Evolutionary conservation across 2,113 vertebrate species (phyloP).

Genomic region (cat (Felis catus)): DNA sequence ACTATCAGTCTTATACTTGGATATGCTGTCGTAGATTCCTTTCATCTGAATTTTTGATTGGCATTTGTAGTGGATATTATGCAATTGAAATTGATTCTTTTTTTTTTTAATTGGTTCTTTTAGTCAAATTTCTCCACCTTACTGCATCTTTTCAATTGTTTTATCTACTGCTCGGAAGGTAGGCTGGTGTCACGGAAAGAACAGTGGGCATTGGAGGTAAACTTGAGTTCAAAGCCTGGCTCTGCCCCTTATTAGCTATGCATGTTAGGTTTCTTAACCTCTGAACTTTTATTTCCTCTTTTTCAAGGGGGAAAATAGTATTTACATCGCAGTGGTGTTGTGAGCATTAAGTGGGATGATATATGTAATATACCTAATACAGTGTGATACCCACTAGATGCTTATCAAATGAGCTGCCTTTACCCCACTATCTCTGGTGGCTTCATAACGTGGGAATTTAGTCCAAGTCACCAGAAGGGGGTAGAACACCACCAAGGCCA

Average conservation of each 20-base stretch:
- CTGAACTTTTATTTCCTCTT: slow-evolving; percentile 22
- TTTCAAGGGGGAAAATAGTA: neutral
- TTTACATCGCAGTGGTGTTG: neutral
- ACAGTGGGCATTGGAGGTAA: neutral
- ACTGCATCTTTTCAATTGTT: slow-evolving; percentile 43
- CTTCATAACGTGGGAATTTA: neutral
- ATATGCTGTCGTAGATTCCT: slow-evolving; percentile 55
- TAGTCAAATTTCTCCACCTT: slow-evolving; percentile 44
- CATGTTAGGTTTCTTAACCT: neutral
- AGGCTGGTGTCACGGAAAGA: neutral
- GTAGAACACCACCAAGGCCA: neutral
- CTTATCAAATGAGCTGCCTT: neutral
- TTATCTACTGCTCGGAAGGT: neutral
- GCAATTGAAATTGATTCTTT: slow-evolving; percentile 44
- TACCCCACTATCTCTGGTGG: no score
- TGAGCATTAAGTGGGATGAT: neutral
- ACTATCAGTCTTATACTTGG: slow-evolving; percentile 64
- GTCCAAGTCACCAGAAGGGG: neutral
- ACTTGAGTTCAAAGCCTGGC: neutral
- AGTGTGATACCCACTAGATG: neutral
- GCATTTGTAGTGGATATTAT: slow-evolving; percentile 65
- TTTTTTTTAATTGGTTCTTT: slow-evolving; percentile 45
- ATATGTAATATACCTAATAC: neutral
- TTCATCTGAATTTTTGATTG: slow-evolving; percentile 77
- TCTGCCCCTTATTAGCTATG: neutral